A percentile compares a stretch with the other conserved stretches of the same genome.
These are phyloP conservation scores for Mergus octosetaceus DNA, from an alignment of 2,797 vertebrate genomes.

Conservation along the genomic window DNA sequence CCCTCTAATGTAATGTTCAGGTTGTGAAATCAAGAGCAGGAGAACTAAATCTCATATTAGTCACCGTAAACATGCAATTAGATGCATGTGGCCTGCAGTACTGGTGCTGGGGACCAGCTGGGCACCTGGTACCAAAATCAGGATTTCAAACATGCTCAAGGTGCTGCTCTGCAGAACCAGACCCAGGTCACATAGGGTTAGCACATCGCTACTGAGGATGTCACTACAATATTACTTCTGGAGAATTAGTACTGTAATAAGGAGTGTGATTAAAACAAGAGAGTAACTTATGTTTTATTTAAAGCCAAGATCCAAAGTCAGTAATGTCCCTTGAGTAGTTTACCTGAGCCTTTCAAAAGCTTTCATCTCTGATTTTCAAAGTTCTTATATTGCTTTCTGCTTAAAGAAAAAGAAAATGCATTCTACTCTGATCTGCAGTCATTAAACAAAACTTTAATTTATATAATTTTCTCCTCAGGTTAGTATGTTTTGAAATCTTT, in stretches of 20 bases:
- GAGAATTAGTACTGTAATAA: background rate
- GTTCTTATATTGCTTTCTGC: background rate
- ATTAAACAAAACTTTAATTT: background rate
- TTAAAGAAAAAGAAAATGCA: background rate
- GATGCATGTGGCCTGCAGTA: accelerated
- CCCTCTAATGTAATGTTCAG: background rate
- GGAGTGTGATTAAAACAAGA: background rate
- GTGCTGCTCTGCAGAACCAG: background rate
- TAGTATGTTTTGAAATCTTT: background rate
- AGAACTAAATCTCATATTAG: background rate
- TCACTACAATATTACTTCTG: background rate
- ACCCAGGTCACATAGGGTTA: background rate
- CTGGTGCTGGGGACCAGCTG: background rate
- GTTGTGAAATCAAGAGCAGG: background rate
- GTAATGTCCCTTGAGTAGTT: background rate
- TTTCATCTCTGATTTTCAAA: constrained; percentile 20
- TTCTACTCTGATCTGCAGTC: background rate
- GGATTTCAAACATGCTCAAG: background rate
- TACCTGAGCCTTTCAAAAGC: background rate
- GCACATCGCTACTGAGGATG: background rate
- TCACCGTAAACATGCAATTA: background rate
- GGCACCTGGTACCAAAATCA: too few species aligned
- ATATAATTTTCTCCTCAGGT: background rate
- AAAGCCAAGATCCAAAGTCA: background rate
- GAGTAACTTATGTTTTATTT: background rate